A percentile compares a stretch with the other conserved stretches of the same genome.
Evolutionary conservation across 2,888 invertebrate genomes (phyloP).

Genomic region (Anagyrus pseudococci): DNA sequence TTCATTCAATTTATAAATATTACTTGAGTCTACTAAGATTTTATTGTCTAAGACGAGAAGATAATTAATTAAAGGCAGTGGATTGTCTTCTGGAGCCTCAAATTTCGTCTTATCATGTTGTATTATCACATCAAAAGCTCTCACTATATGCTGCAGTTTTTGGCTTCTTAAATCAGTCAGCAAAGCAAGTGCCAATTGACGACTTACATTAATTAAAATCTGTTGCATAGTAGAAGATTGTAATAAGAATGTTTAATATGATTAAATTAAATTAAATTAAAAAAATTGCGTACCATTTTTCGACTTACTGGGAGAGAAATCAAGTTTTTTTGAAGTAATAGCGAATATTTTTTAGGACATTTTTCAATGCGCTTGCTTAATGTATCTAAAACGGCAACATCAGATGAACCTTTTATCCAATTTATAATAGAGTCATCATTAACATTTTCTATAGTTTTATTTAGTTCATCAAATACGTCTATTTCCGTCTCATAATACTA

Average conservation of each 20-base stretch:
- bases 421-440: slow-evolving; percentile 38
- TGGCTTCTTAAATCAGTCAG: slow-evolving; percentile 40
- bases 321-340: slow-evolving; percentile 41
- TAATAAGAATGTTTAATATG: neutral
- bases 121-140: slow-evolving; percentile 44
- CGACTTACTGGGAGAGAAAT: slow-evolving; percentile 33
- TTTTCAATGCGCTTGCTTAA: slow-evolving; percentile 40
- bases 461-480: slow-evolving; percentile 44
- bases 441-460: slow-evolving; percentile 29
- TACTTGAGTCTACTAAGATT: slow-evolving; percentile 40
- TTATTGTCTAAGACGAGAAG: slow-evolving; percentile 45
- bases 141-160: slow-evolving; percentile 47
- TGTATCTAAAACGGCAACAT: slow-evolving; percentile 42
- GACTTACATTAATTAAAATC: slow-evolving; percentile 47
- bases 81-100: neutral
- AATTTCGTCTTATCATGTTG: slow-evolving; percentile 45
- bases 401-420: slow-evolving; percentile 45
- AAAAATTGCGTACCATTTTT: slow-evolving; percentile 37
- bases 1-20: slow-evolving; percentile 45
- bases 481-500: slow-evolving; percentile 47
- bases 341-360: slow-evolving; percentile 40
- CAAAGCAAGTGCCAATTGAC: slow-evolving; percentile 49
- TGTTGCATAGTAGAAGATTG: slow-evolving; percentile 16
- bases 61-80: slow-evolving; percentile 43
- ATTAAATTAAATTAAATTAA: neutral